Evolutionary conservation across 2,113 vertebrate species (phyloP), one percentile per base, ranked within the genome.

Genomic region (Scartelaos histophorus): DNA sequence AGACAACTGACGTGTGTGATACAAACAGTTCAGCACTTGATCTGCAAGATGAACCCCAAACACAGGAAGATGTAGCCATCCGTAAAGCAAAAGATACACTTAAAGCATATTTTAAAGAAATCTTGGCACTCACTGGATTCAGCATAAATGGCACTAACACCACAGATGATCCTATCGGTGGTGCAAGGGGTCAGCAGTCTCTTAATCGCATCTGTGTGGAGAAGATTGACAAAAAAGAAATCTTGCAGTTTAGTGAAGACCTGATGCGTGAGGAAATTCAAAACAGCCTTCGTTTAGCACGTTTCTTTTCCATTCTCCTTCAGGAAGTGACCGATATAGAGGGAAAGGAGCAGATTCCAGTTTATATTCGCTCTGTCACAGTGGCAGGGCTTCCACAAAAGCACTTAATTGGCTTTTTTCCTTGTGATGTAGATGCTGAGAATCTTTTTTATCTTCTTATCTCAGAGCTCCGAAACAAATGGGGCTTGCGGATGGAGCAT

Each of bases 401-500:
- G 85, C 95, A 98, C 76, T 95, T 98, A 46, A 53, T 98, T 13
- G 96, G 95, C 0, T 99, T 99, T 81, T 88, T 98, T 22, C 95
- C 96, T 0, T 97, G 95, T 0, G 96, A 98, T 67, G 79, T 93
- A 0, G 95, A 98, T 68, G 91, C 94, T 0, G 96, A 94, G 64
- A 90, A 74, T 74, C 87, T 98, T 84, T 96, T 96, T 57, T 94
- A 95, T 65, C 94, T 95, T 82, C 96, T 99, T 45, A 89, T 96
- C 0, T 84, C 94, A 0, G 95, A 94, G 16, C 90, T 98, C 56
- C 94, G 96, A n/a, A 96, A 95, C 71, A 98, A 96, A 64, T 98
- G 97, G 97, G 95, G 96, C 0, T 86, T 99, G 22, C 94, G 97
- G 78, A 96, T 99, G 96, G 96, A 98, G 71, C 96, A 97, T 82